A percentile compares a stretch with the other conserved stretches of the same genome.
Evolutionary conservation across 2,113 vertebrate species (phyloP).

Genomic region (Podilymbus podiceps): DNA sequence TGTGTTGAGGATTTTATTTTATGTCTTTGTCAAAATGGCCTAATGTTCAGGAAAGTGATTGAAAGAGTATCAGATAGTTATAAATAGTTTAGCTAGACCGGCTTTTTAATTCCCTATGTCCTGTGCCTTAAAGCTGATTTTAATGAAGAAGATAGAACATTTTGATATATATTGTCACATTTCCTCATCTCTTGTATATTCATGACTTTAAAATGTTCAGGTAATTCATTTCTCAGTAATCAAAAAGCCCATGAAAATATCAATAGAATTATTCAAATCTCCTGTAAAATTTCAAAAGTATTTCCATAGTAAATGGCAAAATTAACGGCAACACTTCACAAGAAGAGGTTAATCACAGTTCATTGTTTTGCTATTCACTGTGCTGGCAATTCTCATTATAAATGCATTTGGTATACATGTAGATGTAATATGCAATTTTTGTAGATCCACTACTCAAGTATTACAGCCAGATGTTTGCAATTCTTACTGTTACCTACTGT

Average conservation of each 20-base stretch:
- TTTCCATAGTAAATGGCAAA: conserved; percentile 52
- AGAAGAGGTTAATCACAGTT: conserved; percentile 67
- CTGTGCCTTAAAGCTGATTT: background rate
- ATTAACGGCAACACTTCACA: conserved; percentile 61
- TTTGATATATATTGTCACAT: conserved; percentile 3
- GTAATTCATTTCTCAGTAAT: conserved; percentile 53
- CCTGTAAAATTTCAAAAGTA: conserved; percentile 52
- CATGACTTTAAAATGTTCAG: conserved; percentile 25
- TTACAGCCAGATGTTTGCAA: background rate
- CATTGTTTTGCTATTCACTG: conserved; percentile 62
- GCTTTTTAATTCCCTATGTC: conserved; percentile 19
- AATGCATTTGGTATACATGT: conserved; percentile 22
- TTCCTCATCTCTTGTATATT: conserved; percentile 56
- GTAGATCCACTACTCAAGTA: conserved; percentile 17
- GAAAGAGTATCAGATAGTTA: conserved; percentile 18
- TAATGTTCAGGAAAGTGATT: conserved; percentile 15
- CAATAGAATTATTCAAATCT: conserved; percentile 63
- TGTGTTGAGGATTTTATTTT: conserved; percentile 8
- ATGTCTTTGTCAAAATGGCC: background rate
- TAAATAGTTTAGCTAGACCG: conserved; percentile 22
- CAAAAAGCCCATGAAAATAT: conserved; percentile 53
- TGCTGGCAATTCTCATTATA: background rate
- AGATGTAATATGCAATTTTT: conserved; percentile 41
- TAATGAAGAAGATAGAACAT: conserved; percentile 19
- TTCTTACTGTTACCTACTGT: background rate